phyloP scores from a whole-genome alignment of 2,113 vertebrate genomes.

The Condylura cristata region DNA sequence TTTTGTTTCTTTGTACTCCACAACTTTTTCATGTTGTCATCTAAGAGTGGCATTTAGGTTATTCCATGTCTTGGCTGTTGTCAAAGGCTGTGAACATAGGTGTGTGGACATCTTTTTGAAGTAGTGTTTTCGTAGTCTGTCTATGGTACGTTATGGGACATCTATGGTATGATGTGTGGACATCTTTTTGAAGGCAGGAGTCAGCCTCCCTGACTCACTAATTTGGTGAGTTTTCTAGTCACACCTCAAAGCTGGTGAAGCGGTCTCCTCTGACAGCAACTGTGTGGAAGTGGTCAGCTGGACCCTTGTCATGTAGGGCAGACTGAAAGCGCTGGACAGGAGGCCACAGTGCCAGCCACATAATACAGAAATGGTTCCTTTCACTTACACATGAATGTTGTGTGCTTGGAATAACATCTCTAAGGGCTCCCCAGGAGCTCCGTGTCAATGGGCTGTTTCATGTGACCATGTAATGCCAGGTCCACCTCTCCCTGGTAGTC shows the following conservation, averaged over 20 bases:
- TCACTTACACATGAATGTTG: background rate
- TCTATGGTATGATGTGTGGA: no score
- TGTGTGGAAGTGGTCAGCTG: background rate
- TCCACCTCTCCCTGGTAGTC: background rate
- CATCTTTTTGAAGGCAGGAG: background rate
- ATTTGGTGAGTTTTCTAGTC: background rate
- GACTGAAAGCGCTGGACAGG: background rate
- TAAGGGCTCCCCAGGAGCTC: background rate
- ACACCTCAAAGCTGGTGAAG: background rate
- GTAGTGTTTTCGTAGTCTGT: no score
- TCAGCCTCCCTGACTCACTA: background rate
- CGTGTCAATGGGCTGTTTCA: background rate
- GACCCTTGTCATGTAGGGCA: background rate
- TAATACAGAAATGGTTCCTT: background rate
- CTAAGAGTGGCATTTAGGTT: no score
- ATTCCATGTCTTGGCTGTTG: no score
- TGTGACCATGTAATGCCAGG: background rate
- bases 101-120: no score
- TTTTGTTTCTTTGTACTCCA: no score
- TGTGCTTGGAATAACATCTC: background rate
- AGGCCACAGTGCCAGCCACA: background rate
- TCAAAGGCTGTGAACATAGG: no score
- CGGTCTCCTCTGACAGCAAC: background rate
- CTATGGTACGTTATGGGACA: no score
- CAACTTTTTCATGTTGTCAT: no score